Percentiles rank a stretch among this genome's conserved stretches.
phyloP scores from a whole-genome alignment of 1,140 invertebrate genomes.

The Trypoxylus dichotomus region DNA sequence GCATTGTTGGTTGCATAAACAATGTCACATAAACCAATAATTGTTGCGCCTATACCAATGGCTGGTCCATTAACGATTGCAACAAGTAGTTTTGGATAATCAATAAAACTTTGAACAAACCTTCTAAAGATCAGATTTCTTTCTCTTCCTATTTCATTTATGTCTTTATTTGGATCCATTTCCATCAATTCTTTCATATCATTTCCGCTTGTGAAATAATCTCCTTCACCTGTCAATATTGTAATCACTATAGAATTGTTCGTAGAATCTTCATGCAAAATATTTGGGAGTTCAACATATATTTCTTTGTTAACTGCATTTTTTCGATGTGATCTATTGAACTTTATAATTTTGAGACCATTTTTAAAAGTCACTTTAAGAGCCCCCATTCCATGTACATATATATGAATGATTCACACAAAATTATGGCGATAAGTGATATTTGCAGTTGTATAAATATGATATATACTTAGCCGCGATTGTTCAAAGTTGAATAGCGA shows the following conservation, averaged over 20 bases:
- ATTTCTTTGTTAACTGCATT: slow-evolving; percentile 78
- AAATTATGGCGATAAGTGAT: too few species aligned
- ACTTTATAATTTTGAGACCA: slow-evolving; percentile 65
- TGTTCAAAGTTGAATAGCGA: too few species aligned
- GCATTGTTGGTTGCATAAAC: slow-evolving; percentile 85
- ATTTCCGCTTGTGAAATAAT: slow-evolving; percentile 87
- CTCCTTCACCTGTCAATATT: slow-evolving; percentile 75
- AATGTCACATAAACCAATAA: slow-evolving; percentile 82
- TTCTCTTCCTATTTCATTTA: slow-evolving; percentile 7
- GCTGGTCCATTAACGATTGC: slow-evolving; percentile 91
- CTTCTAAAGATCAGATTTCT: slow-evolving; percentile 44
- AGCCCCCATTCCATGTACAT: neutral
- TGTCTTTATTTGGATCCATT: slow-evolving; percentile 35
- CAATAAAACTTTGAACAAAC: slow-evolving; percentile 80
- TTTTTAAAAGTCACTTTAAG: slow-evolving; percentile 45
- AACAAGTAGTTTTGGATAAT: slow-evolving; percentile 86
- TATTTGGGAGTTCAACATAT: slow-evolving; percentile 66
- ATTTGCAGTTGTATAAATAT: too few species aligned
- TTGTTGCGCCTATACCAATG: slow-evolving; percentile 87
- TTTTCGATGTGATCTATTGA: slow-evolving; percentile 74
- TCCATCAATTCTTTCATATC: slow-evolving; percentile 62
- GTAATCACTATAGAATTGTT: slow-evolving; percentile 66
- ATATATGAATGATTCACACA: too few species aligned
- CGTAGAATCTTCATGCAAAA: slow-evolving; percentile 67
- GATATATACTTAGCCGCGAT: too few species aligned